Evolutionary conservation across 2,113 vertebrate species (phyloP), one percentile per base, ranked within the genome.

Genomic region (Suricata suricatta): DNA sequence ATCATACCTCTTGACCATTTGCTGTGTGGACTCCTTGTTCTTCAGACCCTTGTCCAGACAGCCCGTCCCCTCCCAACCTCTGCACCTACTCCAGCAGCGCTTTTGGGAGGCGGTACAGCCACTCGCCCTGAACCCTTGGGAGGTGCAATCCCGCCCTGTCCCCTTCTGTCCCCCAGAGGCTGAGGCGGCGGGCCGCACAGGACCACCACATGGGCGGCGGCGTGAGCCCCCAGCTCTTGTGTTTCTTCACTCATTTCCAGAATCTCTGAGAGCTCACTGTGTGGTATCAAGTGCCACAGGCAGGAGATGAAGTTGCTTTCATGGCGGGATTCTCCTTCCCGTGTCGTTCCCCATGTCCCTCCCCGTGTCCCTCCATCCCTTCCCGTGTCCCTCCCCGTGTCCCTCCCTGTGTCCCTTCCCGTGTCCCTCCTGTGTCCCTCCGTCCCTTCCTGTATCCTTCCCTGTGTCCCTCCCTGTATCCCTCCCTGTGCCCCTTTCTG

Each of bases 21-120:
- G 13, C 6, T 63, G 23, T 33, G 0, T 14, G 13, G 54, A 3
- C n/a, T 31, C 25, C 27, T n/a, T 13, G 15, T 31, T 33, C 29
- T n/a, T 71, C 12, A 19, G 13, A 2, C 3, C 3, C 3, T 23
- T 1, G 44, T 27, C 9, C 3, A 27, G 31, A 50, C 1, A 19
- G 25, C 7, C 1, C 1, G 1, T 38, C 9, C 21, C 14, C 33
- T 72, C 31, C 66, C 0, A 0, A 3, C 44, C 31, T 3, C 0
- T 0, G 33, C 52, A 9, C 23, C 63, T 41, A 29, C 31, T 47
- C 23, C 54, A 0, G 3, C 33, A 52, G 29, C 8, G 6, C 31
- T 7, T 35, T 33, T 8, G 47, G 76, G 14, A 38, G 47, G n/a
- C 1, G 10, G 19, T 0, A 9, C 12, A 27, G 25, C 33, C 35